Conservation (phyloP, 2,888 invertebrate species). For the Onchidella celtica region DNA sequence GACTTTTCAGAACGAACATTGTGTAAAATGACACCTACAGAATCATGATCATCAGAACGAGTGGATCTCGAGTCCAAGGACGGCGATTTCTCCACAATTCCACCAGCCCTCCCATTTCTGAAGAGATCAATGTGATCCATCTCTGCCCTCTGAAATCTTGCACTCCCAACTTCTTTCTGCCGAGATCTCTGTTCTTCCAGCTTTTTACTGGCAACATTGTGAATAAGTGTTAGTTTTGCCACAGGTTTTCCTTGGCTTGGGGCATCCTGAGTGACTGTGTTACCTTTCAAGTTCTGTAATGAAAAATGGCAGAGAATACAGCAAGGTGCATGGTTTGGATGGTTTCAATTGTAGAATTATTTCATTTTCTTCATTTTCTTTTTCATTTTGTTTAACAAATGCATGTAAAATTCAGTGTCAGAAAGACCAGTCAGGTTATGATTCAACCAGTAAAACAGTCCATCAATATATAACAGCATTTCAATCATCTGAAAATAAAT, state of each 20-base stretch:
- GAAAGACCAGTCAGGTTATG: no score
- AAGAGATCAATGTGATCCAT: background rate
- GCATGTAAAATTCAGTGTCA: no score
- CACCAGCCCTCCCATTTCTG: background rate
- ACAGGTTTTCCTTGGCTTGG: background rate
- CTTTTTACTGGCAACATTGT: constrained; percentile 14
- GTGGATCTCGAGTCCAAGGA: constrained; percentile 9
- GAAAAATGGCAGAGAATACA: background rate
- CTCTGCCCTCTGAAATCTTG: background rate
- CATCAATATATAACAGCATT: no score
- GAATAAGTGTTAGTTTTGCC: constrained; percentile 13
- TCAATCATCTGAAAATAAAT: no score
- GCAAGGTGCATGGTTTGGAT: no score
- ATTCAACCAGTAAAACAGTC: no score
- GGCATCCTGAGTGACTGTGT: background rate
- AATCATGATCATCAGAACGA: constrained; percentile 34
- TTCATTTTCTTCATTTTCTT: no score
- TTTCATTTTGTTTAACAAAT: no score
- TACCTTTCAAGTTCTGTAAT: background rate
- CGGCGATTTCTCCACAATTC: constrained; percentile 15
- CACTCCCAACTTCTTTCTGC: background rate
- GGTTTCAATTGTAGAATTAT: no score
- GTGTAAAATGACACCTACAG: constrained; percentile 32
- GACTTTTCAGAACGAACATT: no score
- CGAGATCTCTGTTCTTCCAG: constrained; percentile 15